phyloP scores from a whole-genome alignment of 2,797 vertebrate genomes.

The Prionace glauca region DNA sequence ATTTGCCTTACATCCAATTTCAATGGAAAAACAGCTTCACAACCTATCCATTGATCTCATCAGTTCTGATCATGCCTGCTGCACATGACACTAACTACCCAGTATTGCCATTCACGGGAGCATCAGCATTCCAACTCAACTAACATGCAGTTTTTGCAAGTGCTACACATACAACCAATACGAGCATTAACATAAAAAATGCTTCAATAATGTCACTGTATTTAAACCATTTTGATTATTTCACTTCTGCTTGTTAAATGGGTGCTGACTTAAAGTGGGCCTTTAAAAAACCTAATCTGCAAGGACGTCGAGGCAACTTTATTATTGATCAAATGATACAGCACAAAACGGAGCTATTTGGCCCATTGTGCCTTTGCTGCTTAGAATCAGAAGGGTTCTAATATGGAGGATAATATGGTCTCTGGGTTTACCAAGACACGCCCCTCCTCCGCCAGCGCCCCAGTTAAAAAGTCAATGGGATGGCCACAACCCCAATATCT shows the following conservation, averaged over 20 bases:
- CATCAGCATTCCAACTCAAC: neutral
- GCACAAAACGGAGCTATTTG: too few relatives aligned
- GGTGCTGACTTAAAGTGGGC: neutral
- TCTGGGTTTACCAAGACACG: too few relatives aligned
- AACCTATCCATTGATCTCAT: neutral
- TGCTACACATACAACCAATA: neutral
- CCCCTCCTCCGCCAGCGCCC: too few relatives aligned
- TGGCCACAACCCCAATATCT: too few relatives aligned
- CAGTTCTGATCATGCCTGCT: neutral
- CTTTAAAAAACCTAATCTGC: neutral
- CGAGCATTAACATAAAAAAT: neutral
- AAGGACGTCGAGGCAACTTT: neutral
- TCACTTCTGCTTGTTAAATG: neutral
- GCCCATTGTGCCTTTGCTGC: too few relatives aligned
- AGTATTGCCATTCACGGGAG: neutral
- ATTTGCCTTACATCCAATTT: neutral
- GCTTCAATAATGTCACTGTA: neutral
- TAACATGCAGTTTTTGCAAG: conserved; percentile 9
- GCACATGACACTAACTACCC: neutral
- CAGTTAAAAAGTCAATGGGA: too few relatives aligned
- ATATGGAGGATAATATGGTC: too few relatives aligned
- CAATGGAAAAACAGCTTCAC: neutral
- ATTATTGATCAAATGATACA: neutral
- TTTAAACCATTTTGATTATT: neutral
- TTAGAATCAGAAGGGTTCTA: too few relatives aligned